phyloP scores from a whole-genome alignment of 2,113 vertebrate genomes.

The Brienomyrus longianalis region DNA sequence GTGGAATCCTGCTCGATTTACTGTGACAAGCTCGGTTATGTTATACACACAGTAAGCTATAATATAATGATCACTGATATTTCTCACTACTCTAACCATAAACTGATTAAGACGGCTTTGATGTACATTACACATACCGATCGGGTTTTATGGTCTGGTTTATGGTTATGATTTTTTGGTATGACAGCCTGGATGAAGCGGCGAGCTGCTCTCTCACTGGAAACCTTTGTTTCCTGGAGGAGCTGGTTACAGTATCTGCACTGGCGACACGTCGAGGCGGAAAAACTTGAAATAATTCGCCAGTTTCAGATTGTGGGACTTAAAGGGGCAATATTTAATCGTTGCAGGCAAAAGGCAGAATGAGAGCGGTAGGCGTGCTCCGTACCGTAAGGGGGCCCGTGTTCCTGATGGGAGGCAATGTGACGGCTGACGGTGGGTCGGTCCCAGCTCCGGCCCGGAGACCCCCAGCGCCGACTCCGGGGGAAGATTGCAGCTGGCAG shows the following conservation, averaged over 20 bases:
- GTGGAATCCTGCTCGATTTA: not conserved
- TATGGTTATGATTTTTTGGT: not conserved
- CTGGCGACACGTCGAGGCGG: not conserved
- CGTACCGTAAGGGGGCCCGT: conserved; percentile 66
- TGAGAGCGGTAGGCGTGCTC: not conserved
- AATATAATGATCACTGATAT: not conserved
- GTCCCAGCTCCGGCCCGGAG: conserved; percentile 66
- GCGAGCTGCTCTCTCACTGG: not conserved
- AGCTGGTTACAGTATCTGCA: not conserved
- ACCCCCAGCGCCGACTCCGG: conserved; percentile 53
- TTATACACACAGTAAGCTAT: not conserved
- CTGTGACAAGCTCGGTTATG: not conserved
- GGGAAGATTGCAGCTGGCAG: conserved; percentile 61
- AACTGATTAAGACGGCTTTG: not conserved
- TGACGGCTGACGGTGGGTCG: conserved; percentile 65
- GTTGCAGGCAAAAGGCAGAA: not conserved
- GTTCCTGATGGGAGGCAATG: conserved; percentile 74
- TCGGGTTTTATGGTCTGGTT: not conserved
- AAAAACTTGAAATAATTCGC: not conserved
- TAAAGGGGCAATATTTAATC: not conserved
- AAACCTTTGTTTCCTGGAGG: not conserved
- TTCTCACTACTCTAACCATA: not conserved
- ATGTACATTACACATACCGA: not conserved
- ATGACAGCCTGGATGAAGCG: not conserved
- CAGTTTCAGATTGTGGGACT: not conserved